Base-by-base conservation (phyloP, 2,797 vertebrate genomes). In the Otolemur crassicaudatus region DNA sequence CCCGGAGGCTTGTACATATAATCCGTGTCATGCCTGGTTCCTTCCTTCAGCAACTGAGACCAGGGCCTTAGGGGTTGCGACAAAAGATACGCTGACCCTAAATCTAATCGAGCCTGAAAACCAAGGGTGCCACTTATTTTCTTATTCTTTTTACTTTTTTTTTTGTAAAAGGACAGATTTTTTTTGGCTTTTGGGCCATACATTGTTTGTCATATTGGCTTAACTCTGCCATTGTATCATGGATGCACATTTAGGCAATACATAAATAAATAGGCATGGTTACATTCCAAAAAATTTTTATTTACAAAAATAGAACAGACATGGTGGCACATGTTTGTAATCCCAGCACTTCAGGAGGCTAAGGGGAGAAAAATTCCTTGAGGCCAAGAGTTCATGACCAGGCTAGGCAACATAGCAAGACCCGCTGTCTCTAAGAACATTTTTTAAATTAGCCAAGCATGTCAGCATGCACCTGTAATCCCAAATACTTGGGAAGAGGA, bases 241-340 rank as follows among this genome's bases (percentile, higher is more conserved):
- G 40, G 53, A 89, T 72, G 14, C 29, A 34, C 12, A 65, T 43
- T 6, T 37, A 58, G 34, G 34, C 34, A 58, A 13, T 49, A 69
- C 34, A 20, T 27, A 27, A 76, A 53, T 77, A 9, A 88, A 53
- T 0, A 9, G n/a, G 70, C 6, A 37, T 34, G 22, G 46, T 17
- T 29, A 43, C 43, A 27, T 83, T 69, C 43, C 61, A 53, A 27
- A 58, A 90, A 95, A 93, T 73, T 29, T 80, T 89, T 91, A 76
- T 76, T 76, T 31, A 79, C 23, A 65, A 56, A 67, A 89, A 56
- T 43, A 70, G 34, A 6, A 7, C 63, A 31, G 63, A 16, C 63
- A 31, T 65, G 29, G 29, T 63, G 25, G 25, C 25, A 13, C 25
- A 63, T 29, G 61, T 29, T 27, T 63, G 4, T 29, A 63, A 63